Base-by-base conservation (phyloP, 2,797 vertebrate genomes). In the Hippopotamyrus pictus region DNA sequence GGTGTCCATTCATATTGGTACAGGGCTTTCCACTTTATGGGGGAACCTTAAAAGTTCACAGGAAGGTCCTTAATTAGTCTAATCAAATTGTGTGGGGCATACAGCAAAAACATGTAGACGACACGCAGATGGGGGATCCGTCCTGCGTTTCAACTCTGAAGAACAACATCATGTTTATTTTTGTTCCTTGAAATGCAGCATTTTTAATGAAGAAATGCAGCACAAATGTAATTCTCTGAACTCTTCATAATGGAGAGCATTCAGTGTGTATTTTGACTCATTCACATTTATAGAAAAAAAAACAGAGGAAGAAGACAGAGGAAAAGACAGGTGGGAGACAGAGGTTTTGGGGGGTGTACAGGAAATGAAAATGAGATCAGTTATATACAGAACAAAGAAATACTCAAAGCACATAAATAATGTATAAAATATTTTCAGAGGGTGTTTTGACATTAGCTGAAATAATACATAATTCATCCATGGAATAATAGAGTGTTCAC, bases 331-430 rank as follows among this genome's bases (percentile, higher is more conserved):
- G 83, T 59, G 82, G 29, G 22, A 83, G 25, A 89, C 29, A 82
- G 46, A 19, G 12, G 29, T 17, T 7, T 57, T 57, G 48, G 7
- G 50, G 25, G 85, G 85, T 17, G 5, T 48, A 37, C 85, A 53
- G 46, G 82, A 84, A 79, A 44, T 79, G 82, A 29, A 84, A 22
- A 84, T 25, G 46, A 84, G 48, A 84, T n/a, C 82, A 84, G 82
- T 50, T 48, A n/a, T 48, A 48, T 48, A 48, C 11, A 84, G 44
- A 51, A 84, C 82, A 84, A 84, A 84, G 92, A 91, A 93, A 89
- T 95, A 92, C 93, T 94, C 33, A 65, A 88, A 65, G 48, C 33
- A 88, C 6, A 88, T 84, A 48, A 84, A 84, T 84, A 48, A 69
- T 91, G 91, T 87, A 50, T 90, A 87, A 88, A 83, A 86, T 83